Percentiles rank a stretch among this genome's conserved stretches.
Conservation (phyloP, 2,113 vertebrate species). For the Haliaeetus leucogaster region DNA sequence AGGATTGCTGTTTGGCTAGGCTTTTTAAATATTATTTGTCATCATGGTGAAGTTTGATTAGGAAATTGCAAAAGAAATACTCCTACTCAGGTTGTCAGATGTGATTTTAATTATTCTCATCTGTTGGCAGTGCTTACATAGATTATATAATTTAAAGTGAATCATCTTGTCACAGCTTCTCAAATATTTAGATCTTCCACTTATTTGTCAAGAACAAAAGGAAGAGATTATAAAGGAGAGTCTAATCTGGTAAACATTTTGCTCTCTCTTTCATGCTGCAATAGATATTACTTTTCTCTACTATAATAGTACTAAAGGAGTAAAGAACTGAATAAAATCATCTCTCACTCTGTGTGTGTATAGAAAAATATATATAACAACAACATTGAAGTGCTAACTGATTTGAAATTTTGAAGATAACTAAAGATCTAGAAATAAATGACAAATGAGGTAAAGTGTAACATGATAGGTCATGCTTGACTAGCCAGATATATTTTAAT, state of each 20-base stretch:
- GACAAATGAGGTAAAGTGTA: not conserved
- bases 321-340: not conserved
- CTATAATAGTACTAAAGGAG: not conserved
- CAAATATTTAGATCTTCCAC: not conserved
- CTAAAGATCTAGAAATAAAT: not conserved
- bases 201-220: not conserved
- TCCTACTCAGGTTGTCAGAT: not conserved
- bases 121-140: not conserved
- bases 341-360: not conserved
- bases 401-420: not conserved
- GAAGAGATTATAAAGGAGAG: not conserved
- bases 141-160: not conserved
- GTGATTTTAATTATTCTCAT: not conserved
- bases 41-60: not conserved
- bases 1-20: not conserved
- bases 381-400: not conserved
- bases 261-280: not conserved
- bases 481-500: not conserved
- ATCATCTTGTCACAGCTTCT: not conserved
- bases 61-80: not conserved
- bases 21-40: not conserved
- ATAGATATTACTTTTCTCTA: not conserved
- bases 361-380: not conserved
- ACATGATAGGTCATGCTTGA: not conserved
- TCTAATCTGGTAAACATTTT: not conserved